Evolutionary conservation across 2,113 vertebrate species (phyloP), one percentile per base, ranked within the genome.

Genomic region (Corvus cornix): DNA sequence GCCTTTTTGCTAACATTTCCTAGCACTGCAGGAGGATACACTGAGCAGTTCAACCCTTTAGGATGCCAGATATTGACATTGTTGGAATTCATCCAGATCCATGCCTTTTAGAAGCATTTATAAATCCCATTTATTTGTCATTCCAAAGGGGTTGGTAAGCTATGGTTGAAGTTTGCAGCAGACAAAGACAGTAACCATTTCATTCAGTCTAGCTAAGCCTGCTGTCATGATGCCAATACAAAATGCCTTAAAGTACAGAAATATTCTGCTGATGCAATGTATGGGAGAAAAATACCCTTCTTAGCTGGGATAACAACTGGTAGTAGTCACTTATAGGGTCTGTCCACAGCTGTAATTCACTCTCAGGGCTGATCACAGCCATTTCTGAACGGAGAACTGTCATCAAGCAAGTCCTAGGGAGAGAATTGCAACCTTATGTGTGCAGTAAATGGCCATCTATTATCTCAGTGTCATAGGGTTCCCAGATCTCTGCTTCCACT

Each of bases 381-480:
- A 78, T 90, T 94, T 91, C 48, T 95, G 69, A 87, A 64, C 53
- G 43, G n/a, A 95, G 35, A 56, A 73, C 30, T 78, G 66, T 83
- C 48, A 86, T 96, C 62, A 56, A 39, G 73, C 9, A 68, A 69
- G 49, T 90, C 73, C 75, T 69, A 53, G 70, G 48, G 69, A 91
- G 51, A 94, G 44, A 84, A 96, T 70, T 92, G 85, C 70, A 95
- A 84, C 41, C 72, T 84, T 84, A 58, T 41, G n/a, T 7, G 6
- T 67, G 39, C 33, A 55, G 8, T 77, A 80, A 93, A 62, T 72
- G 44, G 62, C 10, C 48, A 51, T 89, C 79, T 93, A 55, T 93
- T 93, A 69, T 63, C 79, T 75, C 37, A 59, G 80, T 48, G n/a
- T 59, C 48, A 60, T 33, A 52, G 27, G 26, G 79, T 78, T 19